These are phyloP conservation scores for Malthinus seriepunctatus DNA, from an alignment of 2,888 invertebrate species.

Conservation along the genomic window DNA sequence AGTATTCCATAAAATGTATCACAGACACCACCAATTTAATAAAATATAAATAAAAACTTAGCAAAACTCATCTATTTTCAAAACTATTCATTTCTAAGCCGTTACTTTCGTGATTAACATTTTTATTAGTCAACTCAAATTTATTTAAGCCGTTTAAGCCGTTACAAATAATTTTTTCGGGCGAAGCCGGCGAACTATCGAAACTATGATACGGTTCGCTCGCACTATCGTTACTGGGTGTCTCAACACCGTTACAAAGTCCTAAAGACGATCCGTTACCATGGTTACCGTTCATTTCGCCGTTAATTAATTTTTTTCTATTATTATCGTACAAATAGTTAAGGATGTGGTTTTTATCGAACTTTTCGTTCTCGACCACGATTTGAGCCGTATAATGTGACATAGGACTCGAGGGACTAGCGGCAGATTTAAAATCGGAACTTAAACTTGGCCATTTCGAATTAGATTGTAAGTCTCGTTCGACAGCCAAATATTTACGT, in stretches of 20 bases:
- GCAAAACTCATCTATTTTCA: slow-evolving; percentile 45
- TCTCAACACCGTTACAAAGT: background rate
- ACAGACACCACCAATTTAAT: background rate
- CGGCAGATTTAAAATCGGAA: slow-evolving; percentile 51
- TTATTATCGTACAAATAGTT: slow-evolving; percentile 54
- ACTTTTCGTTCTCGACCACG: slow-evolving; percentile 57
- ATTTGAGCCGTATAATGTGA: slow-evolving; percentile 58
- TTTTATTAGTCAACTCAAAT: background rate
- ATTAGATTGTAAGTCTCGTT: slow-evolving; percentile 60
- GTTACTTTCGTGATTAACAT: slow-evolving; percentile 16
- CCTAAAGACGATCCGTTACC: slow-evolving; percentile 2
- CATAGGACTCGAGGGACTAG: slow-evolving; percentile 47
- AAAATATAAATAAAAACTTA: slow-evolving; percentile 13
- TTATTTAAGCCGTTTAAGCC: slow-evolving; percentile 6
- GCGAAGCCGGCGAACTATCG: slow-evolving; percentile 16
- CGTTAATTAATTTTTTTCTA: background rate
- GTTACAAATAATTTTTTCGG: slow-evolving; percentile 14
- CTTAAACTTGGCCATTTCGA: slow-evolving; percentile 69
- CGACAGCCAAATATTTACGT: slow-evolving; percentile 67
- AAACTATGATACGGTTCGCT: slow-evolving; percentile 25
- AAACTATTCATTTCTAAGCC: slow-evolving; percentile 47
- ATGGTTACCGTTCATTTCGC: background rate
- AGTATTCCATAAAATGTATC: too few species aligned
- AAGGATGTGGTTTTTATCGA: slow-evolving; percentile 55
- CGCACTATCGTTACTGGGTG: slow-evolving; percentile 11